Base-by-base conservation (phyloP, 2,888 invertebrate genomes). In the Drosophila nr. medialis region DNA sequence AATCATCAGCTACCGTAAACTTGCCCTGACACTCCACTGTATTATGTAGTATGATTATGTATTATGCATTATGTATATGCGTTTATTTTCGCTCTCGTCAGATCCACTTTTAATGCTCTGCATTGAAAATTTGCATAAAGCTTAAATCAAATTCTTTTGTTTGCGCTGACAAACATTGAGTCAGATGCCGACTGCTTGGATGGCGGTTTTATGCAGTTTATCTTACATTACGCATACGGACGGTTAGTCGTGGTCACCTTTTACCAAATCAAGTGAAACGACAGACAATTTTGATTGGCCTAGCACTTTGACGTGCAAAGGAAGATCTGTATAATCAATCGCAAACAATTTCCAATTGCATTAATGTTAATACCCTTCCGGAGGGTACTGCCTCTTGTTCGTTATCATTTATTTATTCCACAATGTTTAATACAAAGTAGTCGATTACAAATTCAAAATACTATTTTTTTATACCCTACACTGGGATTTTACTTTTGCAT, bases 1-100 rank as follows among this genome's bases (percentile, higher is more conserved):
- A 64, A 73, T 71, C 70, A 73, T 67, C 62, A 64, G 59, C 67
- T 65, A 55, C 56, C 65, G 81, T 73, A 64, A 75, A 68, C 75
- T 70, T 82, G 86, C 90, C 77, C 83, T 66, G 86, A 83, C 83
- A 85, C 75, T 85, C 75, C 15, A 45, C 45, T 36, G 13, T 40
- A 36, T 67, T 45, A 24, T 51, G 15, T 67, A 55, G 45, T 38
- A 45, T 32, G n/a, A 64, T 74, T 61, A 51, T 27, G 11, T 54
- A 15, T 7, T 45, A 21, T 51, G 15, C 63, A 59, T 45, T 48
- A 51, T 36, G n/a, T 40, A 36, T 67, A 61, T 49, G 49, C 53
- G 54, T 45, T 58, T 61, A 40, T 66, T 36, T 4, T 34, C 42
- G 11, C 34, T 34, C 21, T 24, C 24, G 18, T 30, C 34, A 29